Evolutionary conservation across 2,113 vertebrate genomes (phyloP), one percentile per base, ranked within the genome.

Genomic region (Vombatus ursinus): DNA sequence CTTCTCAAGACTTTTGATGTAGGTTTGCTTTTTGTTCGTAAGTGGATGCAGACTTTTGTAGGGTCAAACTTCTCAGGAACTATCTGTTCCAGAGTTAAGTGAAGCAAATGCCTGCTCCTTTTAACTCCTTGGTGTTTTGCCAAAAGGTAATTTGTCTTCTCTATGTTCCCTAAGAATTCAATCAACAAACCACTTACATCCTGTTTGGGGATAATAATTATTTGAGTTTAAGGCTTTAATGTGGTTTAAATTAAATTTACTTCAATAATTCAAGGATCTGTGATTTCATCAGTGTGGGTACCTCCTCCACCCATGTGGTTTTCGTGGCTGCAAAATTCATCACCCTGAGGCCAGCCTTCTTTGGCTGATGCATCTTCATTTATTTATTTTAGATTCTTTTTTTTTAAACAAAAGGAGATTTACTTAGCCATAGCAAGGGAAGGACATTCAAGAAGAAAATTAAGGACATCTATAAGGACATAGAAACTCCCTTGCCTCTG

Each of bases 211-310:
- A 84, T 61, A 44, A 97, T 93, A 24, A 0, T 96, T 96, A 96
- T 91, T 97, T 96, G 95, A 97, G 94, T 50, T 84, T 49, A 37
- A 61, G 2, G 31, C 84, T 97, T 97, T 96, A 97, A 90, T 89
- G 90, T 23, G 95, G 57, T 52, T 90, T 50, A 8, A 94, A 96
- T 96, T 95, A 53, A 90, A 98, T 96, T 96, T 95, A 53, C 68
- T 84, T 84, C 68, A 84, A 84, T 84, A 84, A 84, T 84, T 84
- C 68, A 84, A 84, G 68, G 68, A 84, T 84, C 68, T 84, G 68
- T 84, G 68, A 84, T 84, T 84, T 84, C 68, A 84, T 84, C 68
- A 84, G n/a, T 84, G 68, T 23, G n/a, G 16, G n/a, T 84, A 44
- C 68, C 68, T 44, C 68, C n/a, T 44, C 68, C 37, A 84, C 19